Evolutionary conservation across 2,797 vertebrate species (phyloP).

Genomic region (Bovichtus variegatus): DNA sequence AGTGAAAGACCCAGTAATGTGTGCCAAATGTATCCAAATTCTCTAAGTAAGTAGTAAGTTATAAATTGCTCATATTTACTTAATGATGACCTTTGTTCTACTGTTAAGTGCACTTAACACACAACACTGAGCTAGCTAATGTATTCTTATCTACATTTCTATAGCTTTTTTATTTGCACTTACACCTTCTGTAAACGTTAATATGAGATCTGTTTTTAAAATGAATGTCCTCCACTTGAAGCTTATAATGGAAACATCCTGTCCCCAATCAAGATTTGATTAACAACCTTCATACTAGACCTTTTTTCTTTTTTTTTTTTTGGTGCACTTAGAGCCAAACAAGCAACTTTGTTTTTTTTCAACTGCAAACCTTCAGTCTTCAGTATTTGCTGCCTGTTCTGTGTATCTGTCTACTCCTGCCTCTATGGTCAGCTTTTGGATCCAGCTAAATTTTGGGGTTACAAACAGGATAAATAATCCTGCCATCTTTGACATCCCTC

Average conservation of each 20-base stretch:
- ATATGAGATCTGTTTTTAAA: neutral
- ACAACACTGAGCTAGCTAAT: neutral
- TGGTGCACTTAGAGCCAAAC: neutral
- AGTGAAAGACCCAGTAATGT: neutral
- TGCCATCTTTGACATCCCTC: neutral
- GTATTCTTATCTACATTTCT: slow-evolving; percentile 7
- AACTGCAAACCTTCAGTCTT: neutral
- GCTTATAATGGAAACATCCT: neutral
- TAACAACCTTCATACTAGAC: neutral
- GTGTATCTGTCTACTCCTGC: neutral
- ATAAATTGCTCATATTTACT: neutral
- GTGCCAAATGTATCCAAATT: neutral
- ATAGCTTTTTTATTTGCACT: neutral
- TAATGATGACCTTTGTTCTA: neutral
- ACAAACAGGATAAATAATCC: neutral
- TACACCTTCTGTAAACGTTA: neutral
- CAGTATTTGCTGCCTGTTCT: neutral
- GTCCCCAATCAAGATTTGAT: neutral
- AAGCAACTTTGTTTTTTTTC: neutral
- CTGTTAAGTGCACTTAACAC: neutral
- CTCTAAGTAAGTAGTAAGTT: neutral
- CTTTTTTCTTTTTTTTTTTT: neutral
- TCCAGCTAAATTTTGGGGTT: neutral
- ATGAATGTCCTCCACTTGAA: neutral
- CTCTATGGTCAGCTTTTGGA: neutral